A percentile compares a stretch with the other conserved stretches of the same genome.
phyloP scores from a whole-genome alignment of 1,140 invertebrate species.

The Belonocnema kinseyi region DNA sequence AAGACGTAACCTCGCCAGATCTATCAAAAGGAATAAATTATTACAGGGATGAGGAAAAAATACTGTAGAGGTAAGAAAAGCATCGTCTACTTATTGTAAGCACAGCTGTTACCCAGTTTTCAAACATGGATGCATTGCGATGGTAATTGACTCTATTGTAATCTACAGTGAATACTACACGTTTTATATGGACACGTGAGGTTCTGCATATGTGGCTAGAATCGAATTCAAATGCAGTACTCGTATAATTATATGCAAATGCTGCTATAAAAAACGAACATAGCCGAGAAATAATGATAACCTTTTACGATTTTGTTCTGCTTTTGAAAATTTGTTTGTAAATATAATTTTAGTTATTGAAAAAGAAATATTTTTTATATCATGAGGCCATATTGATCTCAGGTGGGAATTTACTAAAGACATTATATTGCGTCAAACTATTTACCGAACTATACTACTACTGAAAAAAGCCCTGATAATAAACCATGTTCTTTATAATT shows the following conservation, averaged over 20 bases:
- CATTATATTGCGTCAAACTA: too few species aligned
- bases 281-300: conserved; percentile 7
- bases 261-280: background rate
- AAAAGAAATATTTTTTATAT: too few species aligned
- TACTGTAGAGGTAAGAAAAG: conserved; percentile 44
- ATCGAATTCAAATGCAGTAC: conserved; percentile 16
- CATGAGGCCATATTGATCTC: too few species aligned
- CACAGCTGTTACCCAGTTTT: conserved; percentile 54
- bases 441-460: too few species aligned
- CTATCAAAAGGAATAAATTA: conserved; percentile 20
- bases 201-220: conserved; percentile 24
- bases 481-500: too few species aligned
- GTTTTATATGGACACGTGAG: background rate
- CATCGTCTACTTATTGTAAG: conserved; percentile 41
- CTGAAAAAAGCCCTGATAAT: too few species aligned
- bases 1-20: conserved; percentile 19
- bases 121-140: conserved; percentile 43
- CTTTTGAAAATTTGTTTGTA: background rate
- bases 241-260: conserved; percentile 27
- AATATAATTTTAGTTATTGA: too few species aligned
- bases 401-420: too few species aligned
- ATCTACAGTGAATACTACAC: conserved; percentile 6
- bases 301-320: background rate
- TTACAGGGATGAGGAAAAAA: background rate
- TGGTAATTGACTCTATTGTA: conserved; percentile 52